Evolutionary conservation across 2,797 vertebrate species (phyloP).

Genomic region (Thunnus albacares): DNA sequence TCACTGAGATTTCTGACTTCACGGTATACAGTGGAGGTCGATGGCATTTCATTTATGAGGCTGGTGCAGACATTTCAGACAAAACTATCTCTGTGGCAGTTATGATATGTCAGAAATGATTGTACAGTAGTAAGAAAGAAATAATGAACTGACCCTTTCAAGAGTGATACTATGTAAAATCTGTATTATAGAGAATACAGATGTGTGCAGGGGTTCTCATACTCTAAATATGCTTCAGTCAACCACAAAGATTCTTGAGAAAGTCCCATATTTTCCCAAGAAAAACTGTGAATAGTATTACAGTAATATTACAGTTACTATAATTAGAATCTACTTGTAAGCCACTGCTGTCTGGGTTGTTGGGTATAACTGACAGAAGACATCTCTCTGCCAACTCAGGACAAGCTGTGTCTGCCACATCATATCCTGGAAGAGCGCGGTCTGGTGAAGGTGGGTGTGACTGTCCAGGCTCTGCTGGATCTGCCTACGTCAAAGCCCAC

Average conservation of each 20-base stretch:
- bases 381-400: constrained; percentile 83
- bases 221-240: no score
- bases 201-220: no score
- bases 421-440: constrained; percentile 98
- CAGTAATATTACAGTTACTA: no score
- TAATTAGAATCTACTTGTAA: not conserved
- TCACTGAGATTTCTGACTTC: not conserved
- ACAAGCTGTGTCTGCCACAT: constrained; percentile 97
- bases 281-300: not conserved
- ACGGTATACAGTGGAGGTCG: no score
- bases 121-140: not conserved
- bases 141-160: not conserved
- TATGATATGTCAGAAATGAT: not conserved
- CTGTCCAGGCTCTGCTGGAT: constrained; percentile 96
- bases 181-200: not conserved
- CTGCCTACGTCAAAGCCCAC: constrained; percentile 89
- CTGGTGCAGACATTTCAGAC: no score
- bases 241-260: not conserved
- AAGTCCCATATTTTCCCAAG: not conserved
- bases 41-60: not conserved
- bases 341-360: not conserved
- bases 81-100: not conserved
- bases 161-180: not conserved
- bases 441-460: constrained; percentile 94
- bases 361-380: not conserved